Base-by-base conservation (phyloP, 2,797 vertebrate species). In the Muscicapa striata region DNA sequence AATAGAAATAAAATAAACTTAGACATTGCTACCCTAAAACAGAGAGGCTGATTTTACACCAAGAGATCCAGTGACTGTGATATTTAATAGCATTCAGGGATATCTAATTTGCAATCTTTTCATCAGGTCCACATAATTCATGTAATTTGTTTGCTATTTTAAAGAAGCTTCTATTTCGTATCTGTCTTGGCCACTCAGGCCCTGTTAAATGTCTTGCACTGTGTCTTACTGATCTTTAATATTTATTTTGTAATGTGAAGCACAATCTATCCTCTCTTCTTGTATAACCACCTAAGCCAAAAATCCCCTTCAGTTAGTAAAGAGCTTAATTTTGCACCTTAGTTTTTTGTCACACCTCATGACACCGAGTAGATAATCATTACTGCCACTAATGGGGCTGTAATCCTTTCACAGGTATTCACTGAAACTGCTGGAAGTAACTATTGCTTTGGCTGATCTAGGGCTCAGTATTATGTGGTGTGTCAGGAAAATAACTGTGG, bases 371-470 rank as follows among this genome's bases (percentile, higher is more conserved):
- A 74, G 90, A 94, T 93, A 88, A 75, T 94, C 49, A 62, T 62
- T 92, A 52, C 66, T 87, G 55, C 73, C 83, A 66, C 89, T 93
- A 90, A 94, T 86, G 78, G 70, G 64, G 93, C 78, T 6, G 36
- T 96, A 96, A 96, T 96, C 94, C 91, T 87, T 68, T 89, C 89
- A 27, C 88, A 95, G 92, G 69, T 93, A 92, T 89, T 96, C 94
- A 57, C 68, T 52, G 68, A 30, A 96, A 40, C 1, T 38, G n/a
- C 73, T 90, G 69, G 46, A 68, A 77, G 82, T 51, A 87, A 92
- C 93, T 89, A 66, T 40, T 91, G 64, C 82, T 61, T 15, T 70
- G n/a, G 82, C 75, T 73, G 80, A 29, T 36, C 70, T 63, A 5
- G 74, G 76, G 61, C 75, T 96, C 51, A 21, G 69, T 13, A 32